Conservation (phyloP, 2,113 vertebrate species). For the Coptodon bakossiorum region DNA sequence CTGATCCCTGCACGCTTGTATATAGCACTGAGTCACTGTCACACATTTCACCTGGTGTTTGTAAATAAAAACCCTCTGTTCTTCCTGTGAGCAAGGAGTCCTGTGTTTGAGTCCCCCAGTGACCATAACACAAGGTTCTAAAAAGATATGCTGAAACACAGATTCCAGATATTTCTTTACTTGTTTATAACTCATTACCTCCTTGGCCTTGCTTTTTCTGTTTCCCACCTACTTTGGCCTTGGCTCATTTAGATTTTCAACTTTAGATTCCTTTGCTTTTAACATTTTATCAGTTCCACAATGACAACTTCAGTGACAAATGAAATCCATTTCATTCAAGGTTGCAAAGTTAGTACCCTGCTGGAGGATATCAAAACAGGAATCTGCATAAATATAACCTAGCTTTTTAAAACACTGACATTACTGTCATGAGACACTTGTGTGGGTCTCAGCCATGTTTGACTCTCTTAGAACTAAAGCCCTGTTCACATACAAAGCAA, state of each 20-base stretch:
- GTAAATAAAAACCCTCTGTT: background rate
- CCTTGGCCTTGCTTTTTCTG: background rate
- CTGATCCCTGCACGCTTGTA: too few species aligned
- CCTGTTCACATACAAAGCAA: background rate
- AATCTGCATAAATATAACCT: background rate
- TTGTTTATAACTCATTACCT: background rate
- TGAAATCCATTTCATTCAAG: background rate
- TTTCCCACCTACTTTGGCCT: background rate
- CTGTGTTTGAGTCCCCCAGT: background rate
- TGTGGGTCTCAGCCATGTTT: background rate
- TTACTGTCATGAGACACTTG: background rate
- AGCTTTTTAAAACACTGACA: background rate
- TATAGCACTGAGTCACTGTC: too few species aligned
- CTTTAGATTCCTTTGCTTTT: background rate
- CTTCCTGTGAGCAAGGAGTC: background rate
- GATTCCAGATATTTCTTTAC: background rate
- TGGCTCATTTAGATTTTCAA: background rate
- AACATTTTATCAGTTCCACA: background rate
- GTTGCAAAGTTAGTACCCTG: background rate
- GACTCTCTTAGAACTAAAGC: background rate
- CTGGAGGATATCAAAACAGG: background rate
- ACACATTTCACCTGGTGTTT: background rate
- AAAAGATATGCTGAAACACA: background rate
- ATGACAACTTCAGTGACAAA: background rate
- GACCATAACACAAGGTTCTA: background rate